Base-by-base conservation (phyloP, 2,113 vertebrate species). In the Agapornis roseicollis region DNA sequence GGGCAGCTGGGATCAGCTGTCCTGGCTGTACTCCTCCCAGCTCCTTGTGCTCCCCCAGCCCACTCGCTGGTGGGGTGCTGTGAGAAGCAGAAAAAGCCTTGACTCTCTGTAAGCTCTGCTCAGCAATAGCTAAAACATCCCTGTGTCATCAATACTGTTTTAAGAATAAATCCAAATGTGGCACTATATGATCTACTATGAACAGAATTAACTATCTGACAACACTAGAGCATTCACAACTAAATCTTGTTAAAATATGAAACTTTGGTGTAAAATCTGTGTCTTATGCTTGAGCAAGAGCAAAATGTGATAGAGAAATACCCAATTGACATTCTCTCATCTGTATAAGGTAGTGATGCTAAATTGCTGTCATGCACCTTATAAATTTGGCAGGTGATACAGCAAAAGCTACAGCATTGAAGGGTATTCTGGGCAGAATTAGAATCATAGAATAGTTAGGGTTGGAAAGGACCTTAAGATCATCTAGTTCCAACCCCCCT, bases 61-160 rank as follows among this genome's bases (percentile, higher is more conserved):
- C 73, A 1, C 14, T 65, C 1, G 0, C 23, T 85, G 29, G 19
- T 3, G 4, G 27, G 27, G 13, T 6, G 4, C 13, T 29, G 2
- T 71, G 46, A 71, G 22, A 15, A 71, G 37, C 28, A 76, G 17
- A 39, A 2, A 11, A 37, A 46, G 19, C 41, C 25, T 85, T 65
- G 31, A 9, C 18, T 2, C 52, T 70, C 7, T 74, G 19, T 47
- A 39, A 68, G 20, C 23, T 6, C 13, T 85, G 41, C 70, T 90
- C 11, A 66, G 37, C n/a, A 22, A 11, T 33, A 76, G 24, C 13
- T 17, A 11, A 65, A 91, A 50, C 8, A 28, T 47, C 22, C 9
- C 16, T 58, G 18, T 29, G 31, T 74, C 61, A 71, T 12, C 22
- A 53, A 4, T 9, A 10, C 25, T 61, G 2, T 64, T 78, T 74